phyloP scores from a whole-genome alignment of 1,140 invertebrate species.

The Nomia melanderi region DNA sequence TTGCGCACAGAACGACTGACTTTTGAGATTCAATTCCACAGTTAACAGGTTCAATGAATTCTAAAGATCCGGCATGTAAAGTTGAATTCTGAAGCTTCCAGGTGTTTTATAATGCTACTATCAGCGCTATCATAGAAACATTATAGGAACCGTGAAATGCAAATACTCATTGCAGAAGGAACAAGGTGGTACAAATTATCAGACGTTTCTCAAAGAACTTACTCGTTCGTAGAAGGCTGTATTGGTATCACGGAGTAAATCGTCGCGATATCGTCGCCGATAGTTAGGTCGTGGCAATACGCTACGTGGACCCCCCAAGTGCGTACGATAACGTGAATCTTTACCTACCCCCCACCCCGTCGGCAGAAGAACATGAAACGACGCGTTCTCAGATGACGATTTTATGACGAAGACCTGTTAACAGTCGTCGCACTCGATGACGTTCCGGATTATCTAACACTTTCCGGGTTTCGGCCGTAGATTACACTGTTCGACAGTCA shows the following conservation, averaged over 20 bases:
- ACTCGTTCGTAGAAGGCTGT: not conserved
- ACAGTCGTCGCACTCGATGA: conserved; percentile 3
- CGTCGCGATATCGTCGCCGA: not conserved
- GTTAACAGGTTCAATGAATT: too few relatives aligned
- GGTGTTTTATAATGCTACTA: too few relatives aligned
- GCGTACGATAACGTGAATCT: conserved; percentile 2
- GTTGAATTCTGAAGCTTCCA: too few relatives aligned
- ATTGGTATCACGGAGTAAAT: not conserved
- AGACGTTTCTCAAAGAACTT: not conserved
- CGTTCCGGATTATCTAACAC: conserved; percentile 31
- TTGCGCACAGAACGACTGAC: too few relatives aligned
- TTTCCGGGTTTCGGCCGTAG: conserved; percentile 13
- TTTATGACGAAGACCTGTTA: conserved; percentile 32
- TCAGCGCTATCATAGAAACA: too few relatives aligned
- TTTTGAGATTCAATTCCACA: too few relatives aligned
- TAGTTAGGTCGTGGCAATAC: not conserved
- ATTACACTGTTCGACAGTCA: conserved; percentile 19
- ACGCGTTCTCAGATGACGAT: conserved; percentile 8
- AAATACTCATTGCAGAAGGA: too few relatives aligned
- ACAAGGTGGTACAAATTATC: too few relatives aligned
- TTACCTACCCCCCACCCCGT: not conserved
- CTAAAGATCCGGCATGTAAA: too few relatives aligned
- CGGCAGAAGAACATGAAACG: not conserved
- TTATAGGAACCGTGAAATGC: too few relatives aligned
- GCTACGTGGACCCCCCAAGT: conserved; percentile 1